Evolutionary conservation across 2,888 invertebrate genomes (phyloP).

Genomic region (Tethea ocularis): DNA sequence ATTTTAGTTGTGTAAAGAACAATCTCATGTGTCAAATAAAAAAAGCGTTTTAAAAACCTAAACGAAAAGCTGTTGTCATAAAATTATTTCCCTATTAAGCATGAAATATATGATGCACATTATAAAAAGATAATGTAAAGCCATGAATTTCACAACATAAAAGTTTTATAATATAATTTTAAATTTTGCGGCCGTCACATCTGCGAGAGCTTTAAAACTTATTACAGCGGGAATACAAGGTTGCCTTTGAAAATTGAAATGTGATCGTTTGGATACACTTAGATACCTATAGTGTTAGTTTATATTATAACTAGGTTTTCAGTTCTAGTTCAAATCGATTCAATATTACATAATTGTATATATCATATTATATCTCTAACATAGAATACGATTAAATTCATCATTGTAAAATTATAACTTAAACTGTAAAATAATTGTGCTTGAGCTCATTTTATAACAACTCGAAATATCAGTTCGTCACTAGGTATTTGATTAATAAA

Average conservation of each 20-base stretch:
- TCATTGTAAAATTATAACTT: too few relatives aligned
- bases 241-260: conserved; percentile 23
- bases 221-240: conserved; percentile 18
- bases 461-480: background rate
- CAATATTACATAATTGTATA: too few relatives aligned
- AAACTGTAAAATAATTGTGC: too few relatives aligned
- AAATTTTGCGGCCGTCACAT: conserved; percentile 26
- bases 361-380: too few relatives aligned
- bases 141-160: background rate
- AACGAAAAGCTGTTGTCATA: background rate
- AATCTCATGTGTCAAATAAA: too few relatives aligned
- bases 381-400: too few relatives aligned
- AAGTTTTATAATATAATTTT: conserved; percentile 11
- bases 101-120: background rate
- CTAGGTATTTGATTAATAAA: background rate
- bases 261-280: conserved; percentile 15
- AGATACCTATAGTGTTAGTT: background rate
- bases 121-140: conserved; percentile 4
- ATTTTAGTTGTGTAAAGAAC: too few relatives aligned
- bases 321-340: too few relatives aligned
- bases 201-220: conserved; percentile 25
- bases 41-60: too few relatives aligned
- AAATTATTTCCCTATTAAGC: background rate
- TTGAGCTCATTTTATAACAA: background rate
- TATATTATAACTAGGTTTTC: background rate